These are phyloP conservation scores for Anhinga anhinga DNA, from an alignment of 2,113 vertebrate species.

Conservation along the genomic window DNA sequence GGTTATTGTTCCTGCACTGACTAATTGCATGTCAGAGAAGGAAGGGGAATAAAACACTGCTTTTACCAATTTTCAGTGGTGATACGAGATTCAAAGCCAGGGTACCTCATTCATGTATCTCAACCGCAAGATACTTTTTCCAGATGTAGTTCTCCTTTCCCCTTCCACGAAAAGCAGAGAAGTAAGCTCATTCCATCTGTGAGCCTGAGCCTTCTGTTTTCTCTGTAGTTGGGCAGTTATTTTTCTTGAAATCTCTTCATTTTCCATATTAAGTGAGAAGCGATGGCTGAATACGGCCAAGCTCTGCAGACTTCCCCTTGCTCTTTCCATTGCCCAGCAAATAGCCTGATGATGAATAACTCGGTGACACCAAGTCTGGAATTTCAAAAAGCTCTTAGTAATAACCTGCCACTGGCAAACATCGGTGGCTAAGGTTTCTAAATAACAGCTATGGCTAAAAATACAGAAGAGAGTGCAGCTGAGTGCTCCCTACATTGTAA, in stretches of 20 bases:
- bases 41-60: not conserved
- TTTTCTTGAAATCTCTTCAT: not conserved
- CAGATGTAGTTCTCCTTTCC: not conserved
- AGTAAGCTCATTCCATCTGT: not conserved
- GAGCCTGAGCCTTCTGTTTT: not conserved
- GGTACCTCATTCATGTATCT: not conserved
- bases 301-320: not conserved
- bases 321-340: not conserved
- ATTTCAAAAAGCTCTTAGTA: not conserved
- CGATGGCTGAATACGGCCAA: not conserved
- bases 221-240: not conserved
- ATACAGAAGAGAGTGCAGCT: not conserved
- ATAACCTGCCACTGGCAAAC: not conserved
- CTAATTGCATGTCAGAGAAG: not conserved
- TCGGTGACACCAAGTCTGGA: fast-evolving
- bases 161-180: not conserved
- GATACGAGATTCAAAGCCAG: not conserved
- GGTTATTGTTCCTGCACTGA: not conserved
- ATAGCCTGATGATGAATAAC: not conserved
- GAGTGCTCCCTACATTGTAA: not conserved
- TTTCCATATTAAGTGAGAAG: not conserved
- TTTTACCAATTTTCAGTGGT: not conserved
- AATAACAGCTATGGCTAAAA: not conserved
- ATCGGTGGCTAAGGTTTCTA: not conserved
- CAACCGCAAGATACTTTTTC: not conserved